Evolutionary conservation across 2,888 invertebrate genomes (phyloP), one percentile per base, ranked within the genome.

Genomic region (Tanytarsus gracilentus): DNA sequence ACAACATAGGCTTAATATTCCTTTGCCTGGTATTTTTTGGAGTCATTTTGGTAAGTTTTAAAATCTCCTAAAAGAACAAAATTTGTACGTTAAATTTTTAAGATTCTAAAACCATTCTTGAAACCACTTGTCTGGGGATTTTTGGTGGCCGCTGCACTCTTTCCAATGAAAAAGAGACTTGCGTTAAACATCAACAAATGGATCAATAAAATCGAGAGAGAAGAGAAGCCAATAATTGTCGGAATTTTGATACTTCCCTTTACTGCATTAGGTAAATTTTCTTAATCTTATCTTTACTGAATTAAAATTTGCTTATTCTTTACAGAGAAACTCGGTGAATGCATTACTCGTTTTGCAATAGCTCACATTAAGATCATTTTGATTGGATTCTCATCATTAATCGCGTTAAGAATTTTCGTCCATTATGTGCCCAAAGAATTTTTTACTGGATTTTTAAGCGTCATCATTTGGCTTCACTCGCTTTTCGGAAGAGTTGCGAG

Each of bases 111-210:
- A n/a, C n/a, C n/a, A n/a, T n/a, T n/a, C n/a, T n/a, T n/a, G n/a
- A n/a, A n/a, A n/a, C n/a, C n/a, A n/a, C n/a, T n/a, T n/a, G n/a
- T n/a, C n/a, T n/a, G n/a, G n/a, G n/a, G n/a, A n/a, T n/a, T n/a
- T n/a, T n/a, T n/a, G n/a, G n/a, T n/a, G n/a, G n/a, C n/a, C n/a
- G 94, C 96, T 1, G 88, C 96, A 36, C 78, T 98, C n/a, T 93
- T 95, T 72, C 98, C 98, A 0, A 86, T 95, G 69, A 98, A 98
- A 72, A 81, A 86, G 63, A 84, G 82, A 61, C 72, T 96, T 48
- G 84, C 92, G 0, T 82, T 83, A 62, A 76, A 81, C 63, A 78
- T 92, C 21, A 83, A 86, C 66, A 79, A 81, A 64, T 94, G 94
- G 93, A 85, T 92, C 68, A 78, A 81, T 67, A 75, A 77, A 59